Evolutionary conservation across 1,140 invertebrate genomes (phyloP).

Genomic region (Leucophenga varia): DNA sequence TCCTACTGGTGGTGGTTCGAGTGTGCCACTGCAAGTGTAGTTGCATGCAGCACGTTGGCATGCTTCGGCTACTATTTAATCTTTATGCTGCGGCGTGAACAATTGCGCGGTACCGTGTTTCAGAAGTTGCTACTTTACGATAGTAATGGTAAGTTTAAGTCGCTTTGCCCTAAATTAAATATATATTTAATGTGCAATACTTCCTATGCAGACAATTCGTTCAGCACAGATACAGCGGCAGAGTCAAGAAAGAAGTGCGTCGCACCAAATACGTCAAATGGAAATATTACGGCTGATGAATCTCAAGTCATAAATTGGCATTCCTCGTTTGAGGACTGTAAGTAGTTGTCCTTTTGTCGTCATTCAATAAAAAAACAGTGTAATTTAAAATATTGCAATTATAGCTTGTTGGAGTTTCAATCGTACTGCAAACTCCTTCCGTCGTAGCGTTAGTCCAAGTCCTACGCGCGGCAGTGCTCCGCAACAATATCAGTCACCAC

Average conservation of each 20-base stretch:
- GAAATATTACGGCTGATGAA: too few relatives aligned
- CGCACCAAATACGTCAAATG: too few relatives aligned
- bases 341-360: too few relatives aligned
- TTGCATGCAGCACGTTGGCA: slow-evolving; percentile 53
- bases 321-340: slow-evolving; percentile 49
- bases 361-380: too few relatives aligned
- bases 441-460: slow-evolving; percentile 34
- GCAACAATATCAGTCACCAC: slow-evolving; percentile 14
- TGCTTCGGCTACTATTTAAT: slow-evolving; percentile 55
- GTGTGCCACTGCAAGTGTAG: slow-evolving; percentile 35
- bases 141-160: slow-evolving; percentile 26
- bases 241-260: too few relatives aligned
- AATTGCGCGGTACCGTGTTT: slow-evolving; percentile 43
- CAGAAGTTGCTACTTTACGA: slow-evolving; percentile 55
- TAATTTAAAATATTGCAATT: slow-evolving; percentile 1
- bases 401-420: slow-evolving; percentile 17
- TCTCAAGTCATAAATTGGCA: slow-evolving; percentile 49
- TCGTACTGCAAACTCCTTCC: slow-evolving; percentile 30
- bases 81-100: slow-evolving; percentile 36
- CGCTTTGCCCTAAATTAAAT: neutral
- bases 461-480: slow-evolving; percentile 23
- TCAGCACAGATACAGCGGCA: too few relatives aligned
- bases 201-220: slow-evolving; percentile 29
- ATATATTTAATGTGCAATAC: neutral
- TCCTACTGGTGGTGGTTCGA: slow-evolving; percentile 48